Conservation (phyloP, 2,113 vertebrate species). For the Symphodus melops region DNA sequence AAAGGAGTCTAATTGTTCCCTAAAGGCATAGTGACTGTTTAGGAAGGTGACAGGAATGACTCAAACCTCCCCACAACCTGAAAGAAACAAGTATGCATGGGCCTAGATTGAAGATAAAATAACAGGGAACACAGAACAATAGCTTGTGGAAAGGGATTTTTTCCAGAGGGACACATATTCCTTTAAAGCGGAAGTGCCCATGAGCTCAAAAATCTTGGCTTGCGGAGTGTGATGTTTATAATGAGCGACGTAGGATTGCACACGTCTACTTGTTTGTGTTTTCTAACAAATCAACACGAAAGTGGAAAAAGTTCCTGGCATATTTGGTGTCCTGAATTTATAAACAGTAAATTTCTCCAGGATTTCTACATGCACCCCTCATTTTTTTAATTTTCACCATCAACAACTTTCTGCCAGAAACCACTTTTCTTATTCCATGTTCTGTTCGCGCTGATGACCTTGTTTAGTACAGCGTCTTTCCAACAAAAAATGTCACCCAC, state of each 20-base stretch:
- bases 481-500: too few species aligned
- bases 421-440: neutral
- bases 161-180: neutral
- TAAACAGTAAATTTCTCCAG: conserved; percentile 28
- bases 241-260: neutral
- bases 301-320: conserved; percentile 21
- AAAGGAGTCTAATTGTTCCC: conserved; percentile 69
- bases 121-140: conserved; percentile 2
- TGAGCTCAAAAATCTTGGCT: neutral
- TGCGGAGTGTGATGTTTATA: neutral
- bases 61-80: conserved; percentile 38
- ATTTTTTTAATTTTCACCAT: neutral
- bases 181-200: neutral
- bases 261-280: neutral
- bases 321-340: conserved; percentile 12
- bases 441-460: neutral
- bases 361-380: neutral
- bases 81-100: conserved; percentile 1
- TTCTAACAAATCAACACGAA: conserved; percentile 4
- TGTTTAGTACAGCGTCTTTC: neutral
- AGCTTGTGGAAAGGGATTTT: conserved; percentile 2
- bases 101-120: conserved; percentile 2
- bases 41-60: conserved; percentile 59
- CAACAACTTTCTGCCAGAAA: neutral
- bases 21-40: conserved; percentile 45